Evolutionary conservation across 1,140 invertebrate genomes (phyloP).

Genomic region (Drosophila sturtevanti): DNA sequence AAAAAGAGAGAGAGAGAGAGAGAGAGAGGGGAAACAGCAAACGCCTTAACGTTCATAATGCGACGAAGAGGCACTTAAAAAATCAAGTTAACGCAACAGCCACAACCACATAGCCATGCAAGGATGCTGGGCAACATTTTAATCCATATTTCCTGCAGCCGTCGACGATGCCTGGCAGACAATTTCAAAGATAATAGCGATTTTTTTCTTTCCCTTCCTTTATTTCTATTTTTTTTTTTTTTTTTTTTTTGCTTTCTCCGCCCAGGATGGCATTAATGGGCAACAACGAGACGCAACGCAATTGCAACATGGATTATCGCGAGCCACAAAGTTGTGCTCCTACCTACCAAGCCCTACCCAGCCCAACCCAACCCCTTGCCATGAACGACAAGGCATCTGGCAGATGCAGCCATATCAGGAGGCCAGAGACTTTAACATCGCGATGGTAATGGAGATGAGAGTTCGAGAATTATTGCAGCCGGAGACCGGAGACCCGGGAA

Average conservation of each 20-base stretch:
- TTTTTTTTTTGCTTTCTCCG: conserved; percentile 16
- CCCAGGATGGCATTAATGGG: conserved; percentile 49
- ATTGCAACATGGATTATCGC: conserved; percentile 68
- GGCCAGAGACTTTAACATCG: conserved; percentile 3
- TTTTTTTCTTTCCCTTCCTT: conserved; percentile 33
- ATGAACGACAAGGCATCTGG: conserved; percentile 38
- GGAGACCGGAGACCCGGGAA: conserved; percentile 18
- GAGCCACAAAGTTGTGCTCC: conserved; percentile 48
- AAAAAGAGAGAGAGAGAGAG: background rate
- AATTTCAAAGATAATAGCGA: conserved; percentile 76
- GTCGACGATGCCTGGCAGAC: conserved; percentile 63
- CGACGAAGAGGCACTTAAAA: conserved; percentile 71
- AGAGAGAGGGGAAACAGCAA: background rate
- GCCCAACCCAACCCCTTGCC: background rate
- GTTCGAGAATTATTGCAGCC: conserved; percentile 59
- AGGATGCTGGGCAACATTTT: conserved; percentile 69
- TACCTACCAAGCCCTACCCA: background rate
- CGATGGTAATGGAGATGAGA: conserved; percentile 14
- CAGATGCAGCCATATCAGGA: conserved; percentile 33
- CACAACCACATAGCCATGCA: conserved; percentile 21
- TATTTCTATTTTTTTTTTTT: conserved; percentile 50
- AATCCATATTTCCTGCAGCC: conserved; percentile 70
- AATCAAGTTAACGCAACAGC: conserved; percentile 71
- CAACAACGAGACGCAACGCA: conserved; percentile 46
- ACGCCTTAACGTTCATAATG: conserved; percentile 68